Base-by-base conservation (phyloP, 2,113 vertebrate species). In the Plestiodon gilberti region DNA sequence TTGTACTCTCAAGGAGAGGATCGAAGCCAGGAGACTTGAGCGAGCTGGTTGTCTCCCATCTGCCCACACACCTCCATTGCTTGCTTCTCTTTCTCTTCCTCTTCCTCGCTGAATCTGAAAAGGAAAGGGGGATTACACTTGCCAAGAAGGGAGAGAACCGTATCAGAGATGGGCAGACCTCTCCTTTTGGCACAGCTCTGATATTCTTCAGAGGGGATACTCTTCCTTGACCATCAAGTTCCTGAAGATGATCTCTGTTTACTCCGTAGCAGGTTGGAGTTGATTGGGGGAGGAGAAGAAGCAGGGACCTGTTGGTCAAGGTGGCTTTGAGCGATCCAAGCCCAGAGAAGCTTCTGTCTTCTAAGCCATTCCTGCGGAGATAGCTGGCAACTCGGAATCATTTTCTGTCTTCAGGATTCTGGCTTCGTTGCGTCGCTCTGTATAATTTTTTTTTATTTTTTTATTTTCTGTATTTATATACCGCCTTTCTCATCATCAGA, bases 391-490 rank as follows among this genome's bases (percentile, higher is more conserved):
- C 22, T 33, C 33, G 33, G 28, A 52, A 35, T 20, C n/a, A 30
- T n/a, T 73, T n/a, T 79, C 28, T 11, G 35, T 79, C 73, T 86
- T 59, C 55, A 73, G 77, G 38, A 71, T 62, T 30, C 15, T 71
- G 38, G 20, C 52, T 23, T 59, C 30, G 80, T 48, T 55, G 89
- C 88, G 0, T 88, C 1, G 73, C 83, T 82, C 20, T 11, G 0
- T 89, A 77, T 90, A 69, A 86, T 17, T 89, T 28, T 20, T 82
- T 25, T 76, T n/a, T n/a, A n/a, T n/a, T n/a, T n/a, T n/a, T n/a
- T n/a, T n/a, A n/a, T n/a, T n/a, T n/a, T n/a, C n/a, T n/a, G n/a
- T n/a, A n/a, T n/a, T n/a, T n/a, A n/a, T n/a, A n/a, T n/a, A n/a
- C n/a, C n/a, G n/a, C n/a, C n/a, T n/a, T n/a, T n/a, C n/a, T n/a